Conservation (phyloP, 2,797 vertebrate genomes). For the Babyrousa celebensis region DNA sequence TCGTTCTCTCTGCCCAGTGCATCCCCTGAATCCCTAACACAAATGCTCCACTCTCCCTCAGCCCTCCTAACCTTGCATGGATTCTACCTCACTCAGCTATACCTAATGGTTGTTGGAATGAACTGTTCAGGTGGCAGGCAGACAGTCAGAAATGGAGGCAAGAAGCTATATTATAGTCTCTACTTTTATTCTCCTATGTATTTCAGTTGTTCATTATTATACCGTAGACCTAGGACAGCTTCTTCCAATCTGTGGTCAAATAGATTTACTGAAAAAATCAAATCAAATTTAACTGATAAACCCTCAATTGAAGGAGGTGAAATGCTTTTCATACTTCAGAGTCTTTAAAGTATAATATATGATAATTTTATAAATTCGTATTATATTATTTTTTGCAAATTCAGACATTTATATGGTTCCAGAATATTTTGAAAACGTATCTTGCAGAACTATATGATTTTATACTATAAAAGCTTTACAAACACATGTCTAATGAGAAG, state of each 20-base stretch:
- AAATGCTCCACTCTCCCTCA: not conserved
- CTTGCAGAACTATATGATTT: not conserved
- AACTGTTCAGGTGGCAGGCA: not conserved
- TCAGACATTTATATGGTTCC: not conserved
- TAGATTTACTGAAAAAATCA: not conserved
- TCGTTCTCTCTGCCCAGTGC: not conserved
- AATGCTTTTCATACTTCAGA: not conserved
- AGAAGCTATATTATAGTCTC: not conserved
- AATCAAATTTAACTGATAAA: not conserved
- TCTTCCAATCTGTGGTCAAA: not conserved
- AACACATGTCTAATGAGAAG: slow-evolving; percentile 10
- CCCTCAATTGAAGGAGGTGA: not conserved
- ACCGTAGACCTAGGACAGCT: not conserved
- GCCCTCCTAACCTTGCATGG: not conserved
- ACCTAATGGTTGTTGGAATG: not conserved
- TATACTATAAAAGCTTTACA: slow-evolving; percentile 23
- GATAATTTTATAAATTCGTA: slow-evolving; percentile 21
- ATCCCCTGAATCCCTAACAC: not conserved
- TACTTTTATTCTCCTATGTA: not conserved
- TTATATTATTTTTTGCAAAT: not conserved
- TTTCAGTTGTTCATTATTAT: not conserved
- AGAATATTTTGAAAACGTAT: not conserved
- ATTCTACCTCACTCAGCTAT: not conserved
- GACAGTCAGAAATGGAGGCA: not conserved
- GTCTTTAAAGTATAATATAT: not conserved